Base-by-base conservation (phyloP, 1,140 invertebrate species). In the Trichomalopsis sarcophagae region DNA sequence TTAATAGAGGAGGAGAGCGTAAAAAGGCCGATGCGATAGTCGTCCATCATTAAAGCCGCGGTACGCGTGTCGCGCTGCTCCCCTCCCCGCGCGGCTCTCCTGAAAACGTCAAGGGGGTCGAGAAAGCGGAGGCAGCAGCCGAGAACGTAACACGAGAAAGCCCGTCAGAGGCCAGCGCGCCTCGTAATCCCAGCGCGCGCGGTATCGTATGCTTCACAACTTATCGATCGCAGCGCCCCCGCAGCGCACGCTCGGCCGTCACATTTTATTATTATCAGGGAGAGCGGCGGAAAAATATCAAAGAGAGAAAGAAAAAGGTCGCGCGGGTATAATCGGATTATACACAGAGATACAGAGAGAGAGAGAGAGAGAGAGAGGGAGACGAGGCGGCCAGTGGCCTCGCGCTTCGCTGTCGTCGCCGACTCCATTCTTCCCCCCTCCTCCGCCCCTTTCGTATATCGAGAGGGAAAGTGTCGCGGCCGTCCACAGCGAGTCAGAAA, bases 381-480 rank as follows among this genome's bases (percentile, higher is more conserved):
- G 21, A 7, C 17, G 21, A 17, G 17, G 14, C 55, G 75, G 74
- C 7, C 40, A 79, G 30, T 80, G 86, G 75, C 78, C 84, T 83
- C 81, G 71, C 69, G 69, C 79, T 50, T 50, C 44, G 47, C 47
- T 62, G 44, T 78, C 66, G 66, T 77, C 71, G 74, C 21, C 23
- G 55, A 62, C 55, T 82, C 17, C 17, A 21, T 55, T 23, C 30
- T 71, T 62, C 30, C 50, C 66, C 40, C 44, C 66, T 80, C 11
- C 79, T 9, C 68, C 6, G 14, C 55, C n/a, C 55, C n/a, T 62
- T 6, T n/a, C 11, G 55, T 81, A 77, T 55, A 73, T 81, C 30
- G 47, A 79, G 75, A 82, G 80, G 71, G 81, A 82, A 79, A 79
- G 69, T 83, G 74, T 78, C 84, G 74, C 77, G 74, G 68, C 73